Evolutionary conservation across 2,888 invertebrate species (phyloP).

Genomic region (Anthrax anthrax): DNA sequence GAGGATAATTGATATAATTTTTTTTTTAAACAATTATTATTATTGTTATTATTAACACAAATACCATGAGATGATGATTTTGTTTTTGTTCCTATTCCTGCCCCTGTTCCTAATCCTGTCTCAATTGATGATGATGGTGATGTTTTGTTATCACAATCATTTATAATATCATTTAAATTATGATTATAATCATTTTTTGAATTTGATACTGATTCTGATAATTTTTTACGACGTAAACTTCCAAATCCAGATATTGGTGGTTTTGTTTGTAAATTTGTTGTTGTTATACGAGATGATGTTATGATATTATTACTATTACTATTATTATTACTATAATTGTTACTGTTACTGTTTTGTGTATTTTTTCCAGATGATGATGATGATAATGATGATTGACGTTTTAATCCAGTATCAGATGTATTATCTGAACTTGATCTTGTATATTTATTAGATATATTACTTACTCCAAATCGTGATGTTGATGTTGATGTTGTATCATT

Average conservation of each 20-base stretch:
- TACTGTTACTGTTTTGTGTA: neutral
- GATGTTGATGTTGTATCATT: conserved; percentile 28
- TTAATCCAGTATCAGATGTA: conserved; percentile 1
- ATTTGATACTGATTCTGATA: neutral
- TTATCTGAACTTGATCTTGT: conserved; percentile 13
- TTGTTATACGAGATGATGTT: conserved; percentile 5
- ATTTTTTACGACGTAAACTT: conserved; percentile 6
- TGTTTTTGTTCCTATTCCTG: no score
- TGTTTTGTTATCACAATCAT: conserved; percentile 27
- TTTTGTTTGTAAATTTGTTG: conserved; percentile 10
- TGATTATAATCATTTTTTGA: neutral
- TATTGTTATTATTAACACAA: conserved; percentile 1
- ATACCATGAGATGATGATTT: neutral
- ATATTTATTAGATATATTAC: conserved; percentile 17
- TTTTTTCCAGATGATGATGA: neutral
- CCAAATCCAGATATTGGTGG: conserved; percentile 10
- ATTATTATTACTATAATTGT: neutral
- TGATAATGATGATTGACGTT: neutral
- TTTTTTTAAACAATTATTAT: neutral
- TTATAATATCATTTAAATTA: conserved; percentile 25
- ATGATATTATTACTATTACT: conserved; percentile 6
- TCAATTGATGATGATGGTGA: conserved; percentile 4
- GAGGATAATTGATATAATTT: no score
- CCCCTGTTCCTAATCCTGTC: neutral
- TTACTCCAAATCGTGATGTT: conserved; percentile 34